Percentiles rank a stretch among this genome's conserved stretches.
These are phyloP conservation scores for Drosophila mauritiana DNA, from an alignment of 1,140 invertebrate genomes.

Conservation along the genomic window DNA sequence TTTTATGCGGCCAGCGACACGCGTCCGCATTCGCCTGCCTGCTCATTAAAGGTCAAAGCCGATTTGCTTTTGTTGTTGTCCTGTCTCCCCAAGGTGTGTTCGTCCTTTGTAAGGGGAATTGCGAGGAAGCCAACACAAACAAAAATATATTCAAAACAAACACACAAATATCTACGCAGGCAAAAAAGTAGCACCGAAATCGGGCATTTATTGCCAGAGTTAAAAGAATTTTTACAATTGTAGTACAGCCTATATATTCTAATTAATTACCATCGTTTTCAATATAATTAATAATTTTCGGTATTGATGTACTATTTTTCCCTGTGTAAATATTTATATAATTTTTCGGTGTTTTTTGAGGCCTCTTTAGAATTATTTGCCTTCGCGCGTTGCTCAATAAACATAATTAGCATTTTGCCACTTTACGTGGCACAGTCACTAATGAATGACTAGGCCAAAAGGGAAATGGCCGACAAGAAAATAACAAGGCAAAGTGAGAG, in stretches of 20 bases:
- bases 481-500: slow-evolving; percentile 5
- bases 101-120: slow-evolving; percentile 36
- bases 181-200: neutral
- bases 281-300: neutral
- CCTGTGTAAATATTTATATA: slow-evolving; percentile 21
- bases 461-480: slow-evolving; percentile 19
- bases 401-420: slow-evolving; percentile 81
- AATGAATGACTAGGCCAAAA: slow-evolving; percentile 73
- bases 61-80: slow-evolving; percentile 54
- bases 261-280: neutral
- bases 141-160: slow-evolving; percentile 10
- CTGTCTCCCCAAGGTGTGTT: slow-evolving; percentile 58
- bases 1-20: slow-evolving; percentile 61
- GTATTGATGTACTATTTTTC: neutral
- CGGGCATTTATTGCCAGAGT: neutral
- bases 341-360: slow-evolving; percentile 19
- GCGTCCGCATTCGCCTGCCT: slow-evolving; percentile 53
- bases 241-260: neutral
- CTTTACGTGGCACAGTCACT: slow-evolving; percentile 66
- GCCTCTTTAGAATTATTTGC: slow-evolving; percentile 45
- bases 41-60: slow-evolving; percentile 79
- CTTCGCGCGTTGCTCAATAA: slow-evolving; percentile 65
- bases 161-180: slow-evolving; percentile 14
- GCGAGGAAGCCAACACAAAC: slow-evolving; percentile 13
- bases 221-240: neutral